Conservation (phyloP, 2,113 vertebrate species). For the Datnioides undecimradiatus region DNA sequence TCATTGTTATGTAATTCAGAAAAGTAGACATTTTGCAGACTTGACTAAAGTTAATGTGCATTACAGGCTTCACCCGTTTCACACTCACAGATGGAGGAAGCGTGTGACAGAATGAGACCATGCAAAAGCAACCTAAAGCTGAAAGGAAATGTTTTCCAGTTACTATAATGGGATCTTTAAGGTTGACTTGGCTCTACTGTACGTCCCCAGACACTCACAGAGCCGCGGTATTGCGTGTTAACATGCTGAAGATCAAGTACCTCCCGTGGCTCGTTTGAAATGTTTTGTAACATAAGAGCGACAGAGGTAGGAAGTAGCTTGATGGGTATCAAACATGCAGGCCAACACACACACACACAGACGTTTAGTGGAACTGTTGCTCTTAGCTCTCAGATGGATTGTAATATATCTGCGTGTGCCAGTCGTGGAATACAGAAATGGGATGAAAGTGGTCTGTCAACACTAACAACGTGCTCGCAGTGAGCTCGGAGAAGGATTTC, state of each 20-base stretch:
- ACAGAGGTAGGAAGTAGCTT: constrained; percentile 15
- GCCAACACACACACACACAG: constrained; percentile 13
- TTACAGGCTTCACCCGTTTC: background rate
- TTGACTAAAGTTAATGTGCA: background rate
- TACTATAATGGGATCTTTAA: background rate
- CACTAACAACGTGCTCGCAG: constrained; percentile 49
- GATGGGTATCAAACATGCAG: background rate
- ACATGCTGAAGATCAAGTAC: background rate
- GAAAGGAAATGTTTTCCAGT: background rate
- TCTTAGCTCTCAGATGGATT: constrained; percentile 8
- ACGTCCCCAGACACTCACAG: background rate
- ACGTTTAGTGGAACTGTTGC: constrained; percentile 3
- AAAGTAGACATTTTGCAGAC: background rate
- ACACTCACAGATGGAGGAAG: background rate
- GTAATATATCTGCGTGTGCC: constrained; percentile 26
- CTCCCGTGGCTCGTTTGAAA: background rate
- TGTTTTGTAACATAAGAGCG: constrained; percentile 6
- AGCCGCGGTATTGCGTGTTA: background rate
- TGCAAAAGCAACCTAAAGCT: background rate
- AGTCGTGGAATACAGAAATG: constrained; percentile 35
- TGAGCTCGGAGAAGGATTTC: constrained; percentile 33
- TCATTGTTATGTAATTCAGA: background rate
- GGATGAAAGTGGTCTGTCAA: constrained; percentile 62
- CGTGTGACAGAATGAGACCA: background rate
- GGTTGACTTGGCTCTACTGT: background rate